These are phyloP conservation scores for Aurelia sp. DNA, from an alignment of 30 jellyfish, hydroid and myxozoan species.

Conservation along the genomic window DNA sequence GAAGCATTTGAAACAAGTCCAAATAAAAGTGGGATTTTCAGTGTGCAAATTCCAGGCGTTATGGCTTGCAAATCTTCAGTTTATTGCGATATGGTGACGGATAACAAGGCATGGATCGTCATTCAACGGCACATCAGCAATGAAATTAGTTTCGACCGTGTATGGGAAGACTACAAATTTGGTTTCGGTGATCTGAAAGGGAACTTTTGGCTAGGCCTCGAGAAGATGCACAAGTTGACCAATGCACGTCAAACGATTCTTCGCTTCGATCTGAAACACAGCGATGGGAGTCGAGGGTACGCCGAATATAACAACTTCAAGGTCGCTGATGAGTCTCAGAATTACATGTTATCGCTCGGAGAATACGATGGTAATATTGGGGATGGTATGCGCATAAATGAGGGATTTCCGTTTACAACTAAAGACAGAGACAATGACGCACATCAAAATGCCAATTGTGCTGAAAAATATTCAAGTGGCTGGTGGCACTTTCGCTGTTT, in stretches of 20 bases:
- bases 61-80: neutral
- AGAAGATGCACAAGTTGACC: slow-evolving; percentile 22
- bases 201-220: slow-evolving; percentile 58
- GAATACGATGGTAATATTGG: slow-evolving; percentile 16
- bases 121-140: slow-evolving; percentile 32
- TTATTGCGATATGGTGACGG: slow-evolving; percentile 46
- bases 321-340: neutral
- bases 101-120: slow-evolving; percentile 43
- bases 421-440: slow-evolving; percentile 2
- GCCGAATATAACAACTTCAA: slow-evolving; percentile 3
- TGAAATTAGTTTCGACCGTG: slow-evolving; percentile 11
- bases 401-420: slow-evolving; percentile 1
- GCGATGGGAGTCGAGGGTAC: neutral
- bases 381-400: neutral
- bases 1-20: neutral
- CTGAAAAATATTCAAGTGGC: neutral
- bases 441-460: slow-evolving; percentile 1
- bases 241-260: neutral
- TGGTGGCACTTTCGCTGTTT: slow-evolving; percentile 37
- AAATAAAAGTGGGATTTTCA: neutral
- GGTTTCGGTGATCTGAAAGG: slow-evolving; percentile 47
- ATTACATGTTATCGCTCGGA: slow-evolving; percentile 5
- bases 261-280: slow-evolving; percentile 8
- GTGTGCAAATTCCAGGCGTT: neutral
- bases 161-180: slow-evolving; percentile 27